Evolutionary conservation across 1,140 invertebrate genomes (phyloP), one percentile per base, ranked within the genome.

Genomic region (Brachionus plicatilis): DNA sequence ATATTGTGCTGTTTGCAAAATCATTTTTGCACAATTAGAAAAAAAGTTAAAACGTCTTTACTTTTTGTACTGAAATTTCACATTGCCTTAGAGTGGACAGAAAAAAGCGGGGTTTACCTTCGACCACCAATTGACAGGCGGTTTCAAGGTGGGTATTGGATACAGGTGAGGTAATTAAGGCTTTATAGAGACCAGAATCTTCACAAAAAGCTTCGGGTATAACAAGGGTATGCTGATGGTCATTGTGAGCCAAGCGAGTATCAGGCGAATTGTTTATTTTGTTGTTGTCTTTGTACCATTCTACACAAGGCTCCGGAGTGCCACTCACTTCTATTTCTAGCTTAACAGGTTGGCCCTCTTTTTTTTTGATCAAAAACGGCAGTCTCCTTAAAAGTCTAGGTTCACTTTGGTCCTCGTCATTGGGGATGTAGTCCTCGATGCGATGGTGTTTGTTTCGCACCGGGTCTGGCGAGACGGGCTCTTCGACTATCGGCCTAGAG

Each of bases 151-250:
- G 68, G 56, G 76, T 56, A 68, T 68, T 68, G 8, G 50, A 60
- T 27, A 76, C 20, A 47, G 79, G 79, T 20, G 79, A 65, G 53
- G 53, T 65, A 68, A 82, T 47, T 65, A 65, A 14, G 65, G 79
- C 79, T 82, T 82, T 82, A 90, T 97, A 98, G 33, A 94, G 94
- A 66, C 96, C 96, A 87, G 93, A 91, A 90, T 96, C 95, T 90
- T 97, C 95, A 3, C 95, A 94, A 93, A 96, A 96, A 87, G 96
- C 95, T 89, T 96, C 95, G 7, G 94, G 93, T 85, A 98, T 96
- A 86, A 94, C 92, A 76, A 98, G 90, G 87, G 95, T 95, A 90
- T 97, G 94, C 9, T 65, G 17, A 24, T 33, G 33, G 41, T 65
- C 17, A 14, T 65, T 45, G 12, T n/a, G 17, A 45, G 29, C 56